Conservation (phyloP, 2,113 vertebrate species). For the Megaleporinus macrocephalus region DNA sequence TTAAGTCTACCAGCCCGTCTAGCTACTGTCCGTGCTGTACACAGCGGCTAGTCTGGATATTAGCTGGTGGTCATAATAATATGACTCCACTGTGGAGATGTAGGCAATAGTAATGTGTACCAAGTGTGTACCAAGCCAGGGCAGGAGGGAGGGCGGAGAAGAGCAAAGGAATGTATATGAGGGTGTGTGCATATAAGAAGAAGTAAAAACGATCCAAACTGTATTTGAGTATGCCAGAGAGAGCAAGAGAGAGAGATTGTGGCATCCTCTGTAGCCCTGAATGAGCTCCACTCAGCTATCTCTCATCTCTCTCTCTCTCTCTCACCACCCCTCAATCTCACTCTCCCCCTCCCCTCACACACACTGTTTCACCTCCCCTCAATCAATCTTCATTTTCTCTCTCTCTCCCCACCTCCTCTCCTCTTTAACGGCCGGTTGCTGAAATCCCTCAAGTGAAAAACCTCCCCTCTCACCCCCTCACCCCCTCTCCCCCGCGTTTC, state of each 20-base stretch:
- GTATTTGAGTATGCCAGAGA: too few relatives aligned
- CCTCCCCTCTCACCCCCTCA: constrained; percentile 37
- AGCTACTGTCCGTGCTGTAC: too few relatives aligned
- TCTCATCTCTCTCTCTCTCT: constrained; percentile 51
- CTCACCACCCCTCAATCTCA: constrained; percentile 57
- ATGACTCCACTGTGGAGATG: too few relatives aligned
- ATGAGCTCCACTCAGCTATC: constrained; percentile 60
- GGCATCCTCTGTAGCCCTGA: constrained; percentile 60
- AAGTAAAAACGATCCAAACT: constrained; percentile 6
- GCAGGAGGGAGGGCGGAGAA: neutral
- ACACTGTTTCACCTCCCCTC: constrained; percentile 36
- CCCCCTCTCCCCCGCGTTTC: constrained; percentile 6
- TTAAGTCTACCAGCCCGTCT: too few relatives aligned
- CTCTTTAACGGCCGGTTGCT: constrained; percentile 46
- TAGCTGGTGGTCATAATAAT: too few relatives aligned
- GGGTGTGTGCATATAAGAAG: neutral
- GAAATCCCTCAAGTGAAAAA: constrained; percentile 47
- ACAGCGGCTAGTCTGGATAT: too few relatives aligned
- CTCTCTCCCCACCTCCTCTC: constrained; percentile 19
- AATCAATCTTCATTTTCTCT: constrained; percentile 72
- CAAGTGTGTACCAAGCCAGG: too few relatives aligned
- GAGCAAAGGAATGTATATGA: neutral
- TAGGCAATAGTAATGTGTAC: too few relatives aligned
- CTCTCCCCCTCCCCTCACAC: constrained; percentile 45
- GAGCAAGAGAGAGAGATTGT: constrained; percentile 6